phyloP scores from a whole-genome alignment of 2,797 vertebrate species.

The Myotis pilosus region DNA sequence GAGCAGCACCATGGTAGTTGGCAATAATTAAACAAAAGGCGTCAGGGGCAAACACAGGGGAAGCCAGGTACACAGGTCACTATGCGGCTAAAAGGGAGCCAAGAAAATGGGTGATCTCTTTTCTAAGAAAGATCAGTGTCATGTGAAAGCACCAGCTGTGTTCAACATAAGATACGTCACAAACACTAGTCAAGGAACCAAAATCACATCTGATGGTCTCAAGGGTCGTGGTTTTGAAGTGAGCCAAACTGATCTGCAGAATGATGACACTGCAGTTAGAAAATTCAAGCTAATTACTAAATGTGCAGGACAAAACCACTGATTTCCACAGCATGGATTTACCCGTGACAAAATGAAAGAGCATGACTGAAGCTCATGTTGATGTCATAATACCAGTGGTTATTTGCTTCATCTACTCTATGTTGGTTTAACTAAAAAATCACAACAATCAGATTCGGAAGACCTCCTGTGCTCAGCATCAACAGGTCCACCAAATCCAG shows the following conservation, averaged over 20 bases:
- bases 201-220: not conserved
- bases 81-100: not conserved
- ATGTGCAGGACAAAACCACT: not conserved
- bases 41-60: too few species aligned
- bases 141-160: not conserved
- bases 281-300: not conserved
- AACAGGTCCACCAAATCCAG: not conserved
- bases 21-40: not conserved
- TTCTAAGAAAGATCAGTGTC: not conserved
- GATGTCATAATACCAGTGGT: not conserved
- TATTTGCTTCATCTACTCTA: not conserved
- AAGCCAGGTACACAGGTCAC: too few species aligned
- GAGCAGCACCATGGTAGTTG: not conserved
- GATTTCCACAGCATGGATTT: not conserved
- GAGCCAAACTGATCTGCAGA: not conserved
- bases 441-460: not conserved
- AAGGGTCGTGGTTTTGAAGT: not conserved
- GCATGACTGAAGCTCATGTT: not conserved
- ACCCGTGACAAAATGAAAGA: not conserved
- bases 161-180: not conserved
- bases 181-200: not conserved
- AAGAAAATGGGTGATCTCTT: not conserved
- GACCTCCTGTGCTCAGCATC: not conserved
- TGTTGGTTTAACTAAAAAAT: not conserved
- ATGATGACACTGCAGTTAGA: not conserved